Conservation (phyloP, 2,888 invertebrate species). For the Philhelius pedissequus region DNA sequence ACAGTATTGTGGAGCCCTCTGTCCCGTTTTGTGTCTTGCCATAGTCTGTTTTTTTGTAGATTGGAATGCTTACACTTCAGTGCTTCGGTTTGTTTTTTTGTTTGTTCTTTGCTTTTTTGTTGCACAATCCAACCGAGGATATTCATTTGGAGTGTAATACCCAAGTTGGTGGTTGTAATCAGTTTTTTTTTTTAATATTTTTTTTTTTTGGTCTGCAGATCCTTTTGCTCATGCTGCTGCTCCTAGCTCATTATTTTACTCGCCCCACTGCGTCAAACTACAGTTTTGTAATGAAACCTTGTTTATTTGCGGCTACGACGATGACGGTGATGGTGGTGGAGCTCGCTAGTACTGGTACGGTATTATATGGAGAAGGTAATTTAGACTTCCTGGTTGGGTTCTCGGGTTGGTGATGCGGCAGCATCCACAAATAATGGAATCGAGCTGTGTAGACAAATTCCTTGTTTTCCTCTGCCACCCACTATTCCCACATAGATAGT, state of each 20-base stretch:
- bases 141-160: slow-evolving; percentile 58
- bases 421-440: slow-evolving; percentile 20
- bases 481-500: no score
- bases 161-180: slow-evolving; percentile 58
- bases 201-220: not conserved
- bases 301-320: slow-evolving; percentile 52
- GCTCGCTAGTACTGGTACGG: not conserved
- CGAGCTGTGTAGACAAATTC: slow-evolving; percentile 18
- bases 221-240: not conserved
- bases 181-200: slow-evolving; percentile 32
- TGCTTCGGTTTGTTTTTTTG: slow-evolving; percentile 40
- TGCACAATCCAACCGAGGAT: slow-evolving; percentile 21
- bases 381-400: slow-evolving; percentile 6
- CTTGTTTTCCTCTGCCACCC: not conserved
- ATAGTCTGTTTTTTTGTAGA: slow-evolving; percentile 19
- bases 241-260: slow-evolving; percentile 15
- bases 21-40: not conserved
- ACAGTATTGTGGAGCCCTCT: not conserved
- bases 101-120: not conserved
- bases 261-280: slow-evolving; percentile 21
- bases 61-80: slow-evolving; percentile 58
- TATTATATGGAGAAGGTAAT: slow-evolving; percentile 31
- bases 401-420: not conserved
- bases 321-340: not conserved
- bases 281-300: slow-evolving; percentile 36